Evolutionary conservation across 2,797 vertebrate genomes (phyloP).

Genomic region (Eulemur albifrons): DNA sequence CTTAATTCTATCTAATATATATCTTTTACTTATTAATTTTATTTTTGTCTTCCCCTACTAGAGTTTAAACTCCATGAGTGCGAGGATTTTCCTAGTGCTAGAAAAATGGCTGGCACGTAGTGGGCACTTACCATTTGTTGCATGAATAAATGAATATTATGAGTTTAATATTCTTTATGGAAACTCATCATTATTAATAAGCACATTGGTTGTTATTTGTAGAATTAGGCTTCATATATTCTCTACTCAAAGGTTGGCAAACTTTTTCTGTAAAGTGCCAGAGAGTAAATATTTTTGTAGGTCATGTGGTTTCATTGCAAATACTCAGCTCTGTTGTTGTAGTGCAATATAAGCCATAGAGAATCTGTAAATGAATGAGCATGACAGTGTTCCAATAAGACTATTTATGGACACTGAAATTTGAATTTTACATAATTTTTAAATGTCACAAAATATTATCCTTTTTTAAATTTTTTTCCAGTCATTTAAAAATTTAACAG

Average conservation of each 20-base stretch:
- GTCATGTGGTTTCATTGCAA: background rate
- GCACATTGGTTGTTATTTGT: background rate
- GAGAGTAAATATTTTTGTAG: constrained; percentile 19
- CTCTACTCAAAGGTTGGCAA: background rate
- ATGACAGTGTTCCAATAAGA: background rate
- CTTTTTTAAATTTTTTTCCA: background rate
- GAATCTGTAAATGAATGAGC: background rate
- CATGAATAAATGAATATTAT: background rate
- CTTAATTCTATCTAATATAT: background rate
- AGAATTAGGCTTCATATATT: constrained; percentile 8
- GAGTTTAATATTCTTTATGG: background rate
- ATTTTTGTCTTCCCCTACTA: background rate
- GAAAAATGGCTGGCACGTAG: background rate
- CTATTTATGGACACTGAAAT: constrained; percentile 32
- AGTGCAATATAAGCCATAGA: background rate
- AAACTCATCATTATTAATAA: constrained; percentile 49
- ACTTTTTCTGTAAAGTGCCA: constrained; percentile 6
- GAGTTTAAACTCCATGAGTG: background rate
- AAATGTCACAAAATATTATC: constrained; percentile 3
- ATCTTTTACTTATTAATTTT: background rate
- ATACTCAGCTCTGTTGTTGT: background rate
- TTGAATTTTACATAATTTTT: constrained; percentile 38
- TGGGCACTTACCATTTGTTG: background rate
- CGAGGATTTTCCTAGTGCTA: background rate
- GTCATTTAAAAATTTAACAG: background rate